A percentile compares a stretch with the other conserved stretches of the same genome.
Conservation (phyloP, 2,113 vertebrate genomes). For the Chaenocephalus aceratus region DNA sequence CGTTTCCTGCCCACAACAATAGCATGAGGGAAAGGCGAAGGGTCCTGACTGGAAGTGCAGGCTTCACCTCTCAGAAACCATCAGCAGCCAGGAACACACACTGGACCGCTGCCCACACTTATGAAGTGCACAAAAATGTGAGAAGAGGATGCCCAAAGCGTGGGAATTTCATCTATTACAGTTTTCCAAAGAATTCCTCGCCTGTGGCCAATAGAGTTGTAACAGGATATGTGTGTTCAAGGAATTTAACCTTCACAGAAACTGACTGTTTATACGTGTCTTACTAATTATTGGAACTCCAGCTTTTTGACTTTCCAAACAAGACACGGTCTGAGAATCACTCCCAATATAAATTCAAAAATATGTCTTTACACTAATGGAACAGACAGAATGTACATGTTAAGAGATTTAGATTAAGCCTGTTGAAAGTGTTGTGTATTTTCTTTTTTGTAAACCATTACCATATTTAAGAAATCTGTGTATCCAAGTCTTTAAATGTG, state of each 20-base stretch:
- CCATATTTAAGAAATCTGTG: neutral
- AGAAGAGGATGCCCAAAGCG: conserved; percentile 53
- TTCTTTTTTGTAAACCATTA: neutral
- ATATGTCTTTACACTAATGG: too few relatives aligned
- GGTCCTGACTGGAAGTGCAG: conserved; percentile 42
- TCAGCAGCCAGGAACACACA: conserved; percentile 29
- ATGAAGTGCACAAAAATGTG: conserved; percentile 35
- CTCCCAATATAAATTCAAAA: too few relatives aligned
- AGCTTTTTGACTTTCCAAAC: neutral
- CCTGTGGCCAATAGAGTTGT: conserved; percentile 48
- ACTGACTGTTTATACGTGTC: neutral
- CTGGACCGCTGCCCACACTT: conserved; percentile 45
- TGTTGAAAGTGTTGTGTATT: neutral
- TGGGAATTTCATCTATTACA: conserved; percentile 71
- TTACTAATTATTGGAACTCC: neutral
- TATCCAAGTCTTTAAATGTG: too few relatives aligned
- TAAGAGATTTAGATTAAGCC: too few relatives aligned
- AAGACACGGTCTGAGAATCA: too few relatives aligned
- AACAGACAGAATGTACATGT: too few relatives aligned
- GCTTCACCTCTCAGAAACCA: conserved; percentile 34
- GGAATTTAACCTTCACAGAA: conserved; percentile 50
- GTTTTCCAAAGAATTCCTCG: conserved; percentile 59
- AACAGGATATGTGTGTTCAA: conserved; percentile 53
- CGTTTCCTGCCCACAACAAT: conserved; percentile 69
- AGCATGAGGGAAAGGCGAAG: conserved; percentile 20